phyloP scores from a whole-genome alignment of 2,113 vertebrate genomes.

The Isurus oxyrinchus region DNA sequence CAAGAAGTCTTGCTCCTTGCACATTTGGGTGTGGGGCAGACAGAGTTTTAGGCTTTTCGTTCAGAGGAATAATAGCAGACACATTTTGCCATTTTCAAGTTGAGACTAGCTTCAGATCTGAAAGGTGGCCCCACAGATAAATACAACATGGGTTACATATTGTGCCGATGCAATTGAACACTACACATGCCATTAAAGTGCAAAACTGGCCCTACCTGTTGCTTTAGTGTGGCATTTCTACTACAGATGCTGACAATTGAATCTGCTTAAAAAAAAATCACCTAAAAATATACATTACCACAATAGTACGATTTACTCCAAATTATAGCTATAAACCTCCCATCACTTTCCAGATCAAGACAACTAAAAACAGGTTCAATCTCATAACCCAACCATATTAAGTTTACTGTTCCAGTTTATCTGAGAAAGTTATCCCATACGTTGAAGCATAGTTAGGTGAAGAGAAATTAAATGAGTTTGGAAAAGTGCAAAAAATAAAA shows the following conservation, averaged over 20 bases:
- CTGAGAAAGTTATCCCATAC: background rate
- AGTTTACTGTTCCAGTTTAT: background rate
- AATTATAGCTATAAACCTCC: background rate
- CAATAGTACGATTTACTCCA: background rate
- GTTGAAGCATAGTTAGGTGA: background rate
- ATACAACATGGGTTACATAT: background rate
- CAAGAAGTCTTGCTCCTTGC: background rate
- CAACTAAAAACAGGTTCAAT: background rate
- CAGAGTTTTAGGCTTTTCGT: background rate
- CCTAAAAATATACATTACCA: background rate
- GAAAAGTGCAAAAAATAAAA: background rate
- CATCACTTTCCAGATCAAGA: background rate
- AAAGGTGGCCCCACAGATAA: background rate
- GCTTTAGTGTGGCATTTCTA: background rate
- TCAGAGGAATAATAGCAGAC: background rate
- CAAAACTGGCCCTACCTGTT: background rate
- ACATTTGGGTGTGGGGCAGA: background rate
- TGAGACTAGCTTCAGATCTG: background rate
- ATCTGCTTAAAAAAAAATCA: background rate
- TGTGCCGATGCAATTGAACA: background rate
- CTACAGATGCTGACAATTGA: background rate
- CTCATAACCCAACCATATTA: background rate
- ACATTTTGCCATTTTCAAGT: background rate
- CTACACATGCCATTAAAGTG: background rate
- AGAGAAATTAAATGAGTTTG: background rate